These are phyloP conservation scores for Musca domestica DNA, from an alignment of 1,140 invertebrate genomes.

Conservation along the genomic window DNA sequence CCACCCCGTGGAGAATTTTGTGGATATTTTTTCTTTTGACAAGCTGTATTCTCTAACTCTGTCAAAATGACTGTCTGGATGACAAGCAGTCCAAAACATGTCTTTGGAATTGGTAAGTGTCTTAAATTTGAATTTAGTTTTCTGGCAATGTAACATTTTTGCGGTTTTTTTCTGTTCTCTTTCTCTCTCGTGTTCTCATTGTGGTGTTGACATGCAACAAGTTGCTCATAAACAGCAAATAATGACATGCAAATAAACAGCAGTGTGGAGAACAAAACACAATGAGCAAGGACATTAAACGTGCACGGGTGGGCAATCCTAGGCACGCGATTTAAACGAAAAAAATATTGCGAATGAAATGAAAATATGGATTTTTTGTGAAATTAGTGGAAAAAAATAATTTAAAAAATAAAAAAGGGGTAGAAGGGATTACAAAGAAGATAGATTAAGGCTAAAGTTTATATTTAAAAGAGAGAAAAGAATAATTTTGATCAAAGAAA, in stretches of 20 bases:
- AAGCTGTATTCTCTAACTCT: constrained; percentile 15
- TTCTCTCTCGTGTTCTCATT: not conserved
- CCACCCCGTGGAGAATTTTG: too few species aligned
- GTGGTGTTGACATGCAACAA: not conserved
- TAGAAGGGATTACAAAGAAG: too few species aligned
- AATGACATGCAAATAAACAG: not conserved
- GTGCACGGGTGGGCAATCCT: not conserved
- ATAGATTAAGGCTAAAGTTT: too few species aligned
- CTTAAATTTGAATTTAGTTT: not conserved
- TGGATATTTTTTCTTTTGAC: not conserved
- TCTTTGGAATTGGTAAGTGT: constrained; percentile 51
- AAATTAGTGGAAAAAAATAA: too few species aligned
- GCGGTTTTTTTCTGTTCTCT: too few species aligned
- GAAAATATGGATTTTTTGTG: too few species aligned
- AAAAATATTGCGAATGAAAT: too few species aligned
- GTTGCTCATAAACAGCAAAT: not conserved
- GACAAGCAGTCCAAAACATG: constrained; percentile 48
- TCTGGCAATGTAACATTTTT: too few species aligned
- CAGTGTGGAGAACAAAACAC: not conserved
- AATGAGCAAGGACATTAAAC: not conserved
- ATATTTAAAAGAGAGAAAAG: too few species aligned
- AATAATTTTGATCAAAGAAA: too few species aligned
- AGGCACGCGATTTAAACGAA: not conserved
- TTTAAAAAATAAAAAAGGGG: too few species aligned
- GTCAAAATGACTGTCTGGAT: constrained; percentile 46